Conservation (phyloP, 2,113 vertebrate genomes). For the Otolemur garnettii region DNA sequence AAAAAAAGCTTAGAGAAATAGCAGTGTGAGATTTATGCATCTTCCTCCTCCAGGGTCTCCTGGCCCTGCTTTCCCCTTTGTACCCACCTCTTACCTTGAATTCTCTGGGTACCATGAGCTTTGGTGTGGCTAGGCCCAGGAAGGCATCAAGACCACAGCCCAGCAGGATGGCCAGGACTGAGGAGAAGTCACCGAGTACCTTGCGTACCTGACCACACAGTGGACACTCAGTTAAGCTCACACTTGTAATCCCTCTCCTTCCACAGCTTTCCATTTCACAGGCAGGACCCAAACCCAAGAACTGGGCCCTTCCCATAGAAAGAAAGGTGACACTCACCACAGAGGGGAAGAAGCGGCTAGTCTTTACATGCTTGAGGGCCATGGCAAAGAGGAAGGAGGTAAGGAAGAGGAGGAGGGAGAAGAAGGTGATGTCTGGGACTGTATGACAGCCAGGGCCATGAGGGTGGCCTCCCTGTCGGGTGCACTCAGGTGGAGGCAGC, state of each 20-base stretch:
- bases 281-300: background rate
- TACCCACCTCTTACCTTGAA: constrained; percentile 87
- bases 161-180: constrained; percentile 88
- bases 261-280: background rate
- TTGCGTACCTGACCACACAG: constrained; percentile 85
- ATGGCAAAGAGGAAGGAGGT: constrained; percentile 87
- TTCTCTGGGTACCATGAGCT: constrained; percentile 88
- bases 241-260: background rate
- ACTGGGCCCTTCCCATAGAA: background rate
- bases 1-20: background rate
- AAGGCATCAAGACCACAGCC: constrained; percentile 86
- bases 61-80: background rate
- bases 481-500: constrained; percentile 85
- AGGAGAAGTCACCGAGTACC: constrained; percentile 87
- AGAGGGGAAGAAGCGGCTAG: constrained; percentile 87
- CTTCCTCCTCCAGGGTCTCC: background rate
- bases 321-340: constrained; percentile 82
- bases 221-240: background rate
- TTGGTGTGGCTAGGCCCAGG: constrained; percentile 89
- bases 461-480: constrained; percentile 83
- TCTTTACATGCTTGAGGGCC: constrained; percentile 85
- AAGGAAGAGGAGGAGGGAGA: constrained; percentile 89
- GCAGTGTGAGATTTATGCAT: background rate
- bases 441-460: constrained; percentile 87
- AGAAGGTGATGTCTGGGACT: constrained; percentile 88